These are phyloP conservation scores for Tetramorium simillimum DNA, from an alignment of 1,140 invertebrate genomes.

Conservation along the genomic window DNA sequence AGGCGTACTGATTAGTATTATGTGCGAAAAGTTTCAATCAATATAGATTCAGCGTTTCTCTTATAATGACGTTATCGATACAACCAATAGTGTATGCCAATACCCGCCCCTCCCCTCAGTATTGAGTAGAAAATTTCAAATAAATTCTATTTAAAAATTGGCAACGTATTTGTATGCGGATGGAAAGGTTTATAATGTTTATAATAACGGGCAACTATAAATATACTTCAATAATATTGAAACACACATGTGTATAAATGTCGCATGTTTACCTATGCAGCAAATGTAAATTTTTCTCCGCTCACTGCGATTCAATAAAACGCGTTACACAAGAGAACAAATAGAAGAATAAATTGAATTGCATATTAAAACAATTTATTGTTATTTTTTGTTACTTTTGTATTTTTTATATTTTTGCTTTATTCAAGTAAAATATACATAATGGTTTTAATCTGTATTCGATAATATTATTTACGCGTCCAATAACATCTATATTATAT, in stretches of 20 bases:
- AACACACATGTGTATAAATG: constrained; percentile 22
- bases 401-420: constrained; percentile 32
- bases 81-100: neutral
- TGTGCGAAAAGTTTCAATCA: neutral
- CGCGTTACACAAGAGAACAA: constrained; percentile 38
- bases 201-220: constrained; percentile 40
- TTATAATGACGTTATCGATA: neutral
- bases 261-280: constrained; percentile 33
- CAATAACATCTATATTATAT: neutral
- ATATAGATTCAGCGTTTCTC: neutral
- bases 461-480: constrained; percentile 44
- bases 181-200: constrained; percentile 40
- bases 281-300: constrained; percentile 49
- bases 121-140: neutral
- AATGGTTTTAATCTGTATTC: constrained; percentile 43
- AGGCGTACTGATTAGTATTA: neutral
- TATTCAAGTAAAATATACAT: constrained; percentile 43
- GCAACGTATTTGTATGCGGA: neutral
- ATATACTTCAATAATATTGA: constrained; percentile 53
- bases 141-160: constrained; percentile 29
- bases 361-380: constrained; percentile 49
- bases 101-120: neutral
- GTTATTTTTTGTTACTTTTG: constrained; percentile 29
- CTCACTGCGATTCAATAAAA: constrained; percentile 49
- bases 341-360: constrained; percentile 53